A percentile compares a stretch with the other conserved stretches of the same genome.
These are phyloP conservation scores for Campoletis raptor DNA, from an alignment of 2,888 invertebrate genomes.

Conservation along the genomic window DNA sequence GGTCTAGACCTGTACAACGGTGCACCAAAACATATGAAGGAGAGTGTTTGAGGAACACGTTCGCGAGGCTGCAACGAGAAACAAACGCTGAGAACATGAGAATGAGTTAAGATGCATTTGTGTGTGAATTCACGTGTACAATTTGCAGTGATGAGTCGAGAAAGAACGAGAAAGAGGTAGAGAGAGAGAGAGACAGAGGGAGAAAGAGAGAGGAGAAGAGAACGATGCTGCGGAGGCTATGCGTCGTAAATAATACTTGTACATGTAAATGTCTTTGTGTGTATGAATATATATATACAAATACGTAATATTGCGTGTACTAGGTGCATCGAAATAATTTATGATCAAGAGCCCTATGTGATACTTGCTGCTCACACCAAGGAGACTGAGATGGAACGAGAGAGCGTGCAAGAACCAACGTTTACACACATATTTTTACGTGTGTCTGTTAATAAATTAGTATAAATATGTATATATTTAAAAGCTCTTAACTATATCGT, in stretches of 20 bases:
- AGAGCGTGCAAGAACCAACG: constrained; percentile 3
- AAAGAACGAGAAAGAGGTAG: constrained; percentile 57
- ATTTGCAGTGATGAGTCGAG: constrained; percentile 33
- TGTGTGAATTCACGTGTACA: constrained; percentile 38
- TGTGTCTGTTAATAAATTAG: not conserved
- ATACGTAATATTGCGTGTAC: constrained; percentile 62
- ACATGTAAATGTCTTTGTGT: not conserved
- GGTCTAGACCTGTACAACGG: constrained; percentile 45
- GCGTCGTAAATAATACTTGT: constrained; percentile 75
- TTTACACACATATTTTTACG: not conserved
- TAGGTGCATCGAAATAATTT: constrained; percentile 78
- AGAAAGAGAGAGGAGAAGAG: constrained; percentile 26
- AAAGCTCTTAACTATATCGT: constrained; percentile 21
- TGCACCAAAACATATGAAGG: constrained; percentile 22
- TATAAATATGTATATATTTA: constrained; percentile 17
- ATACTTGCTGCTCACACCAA: constrained; percentile 43
- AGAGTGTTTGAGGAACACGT: constrained; percentile 9
- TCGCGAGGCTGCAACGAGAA: not conserved
- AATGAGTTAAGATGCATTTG: constrained; percentile 29
- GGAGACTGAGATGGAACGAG: constrained; percentile 44
- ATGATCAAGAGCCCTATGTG: constrained; percentile 71
- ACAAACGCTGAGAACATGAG: constrained; percentile 16
- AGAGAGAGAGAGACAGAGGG: constrained; percentile 10
- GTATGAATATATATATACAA: constrained; percentile 11
- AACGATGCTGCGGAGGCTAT: constrained; percentile 57